Evolutionary conservation across 2,888 invertebrate genomes (phyloP).

Genomic region (Oxyteleia sp.): DNA sequence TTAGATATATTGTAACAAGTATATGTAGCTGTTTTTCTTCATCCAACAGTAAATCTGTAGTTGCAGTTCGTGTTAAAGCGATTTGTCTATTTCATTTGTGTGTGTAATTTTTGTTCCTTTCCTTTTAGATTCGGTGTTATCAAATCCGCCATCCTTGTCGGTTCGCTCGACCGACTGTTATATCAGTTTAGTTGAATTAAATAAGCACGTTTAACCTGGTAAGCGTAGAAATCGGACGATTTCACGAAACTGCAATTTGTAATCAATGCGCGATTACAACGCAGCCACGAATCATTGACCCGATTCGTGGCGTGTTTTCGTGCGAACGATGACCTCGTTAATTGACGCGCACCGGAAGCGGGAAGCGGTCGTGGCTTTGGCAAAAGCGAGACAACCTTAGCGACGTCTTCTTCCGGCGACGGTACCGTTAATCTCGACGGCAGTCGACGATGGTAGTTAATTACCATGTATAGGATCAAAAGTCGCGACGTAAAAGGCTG

Average conservation of each 20-base stretch:
- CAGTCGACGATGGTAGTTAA: slow-evolving; percentile 26
- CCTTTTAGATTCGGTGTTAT: slow-evolving; percentile 20
- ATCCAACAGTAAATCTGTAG: too few relatives aligned
- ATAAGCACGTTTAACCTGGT: slow-evolving; percentile 63
- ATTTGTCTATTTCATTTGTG: too few relatives aligned
- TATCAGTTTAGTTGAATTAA: slow-evolving; percentile 61
- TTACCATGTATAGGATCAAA: slow-evolving; percentile 13
- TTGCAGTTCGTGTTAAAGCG: too few relatives aligned
- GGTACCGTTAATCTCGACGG: slow-evolving; percentile 63
- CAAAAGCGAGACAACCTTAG: slow-evolving; percentile 41
- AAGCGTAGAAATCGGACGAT: slow-evolving; percentile 64
- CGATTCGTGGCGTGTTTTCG: slow-evolving; percentile 66
- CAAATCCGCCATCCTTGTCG: slow-evolving; percentile 6
- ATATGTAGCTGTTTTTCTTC: too few relatives aligned
- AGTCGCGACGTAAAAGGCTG: slow-evolving; percentile 14
- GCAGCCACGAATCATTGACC: slow-evolving; percentile 68
- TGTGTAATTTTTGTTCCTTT: too few relatives aligned
- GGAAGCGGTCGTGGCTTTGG: slow-evolving; percentile 46
- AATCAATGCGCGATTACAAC: slow-evolving; percentile 63
- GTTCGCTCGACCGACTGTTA: slow-evolving; percentile 39
- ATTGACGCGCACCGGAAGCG: slow-evolving; percentile 65
- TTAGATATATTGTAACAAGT: too few relatives aligned
- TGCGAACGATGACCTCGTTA: slow-evolving; percentile 69
- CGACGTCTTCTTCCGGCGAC: slow-evolving; percentile 56
- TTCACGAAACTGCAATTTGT: slow-evolving; percentile 68